Evolutionary conservation across 1,140 invertebrate species (phyloP).

Genomic region (Formica exsecta): DNA sequence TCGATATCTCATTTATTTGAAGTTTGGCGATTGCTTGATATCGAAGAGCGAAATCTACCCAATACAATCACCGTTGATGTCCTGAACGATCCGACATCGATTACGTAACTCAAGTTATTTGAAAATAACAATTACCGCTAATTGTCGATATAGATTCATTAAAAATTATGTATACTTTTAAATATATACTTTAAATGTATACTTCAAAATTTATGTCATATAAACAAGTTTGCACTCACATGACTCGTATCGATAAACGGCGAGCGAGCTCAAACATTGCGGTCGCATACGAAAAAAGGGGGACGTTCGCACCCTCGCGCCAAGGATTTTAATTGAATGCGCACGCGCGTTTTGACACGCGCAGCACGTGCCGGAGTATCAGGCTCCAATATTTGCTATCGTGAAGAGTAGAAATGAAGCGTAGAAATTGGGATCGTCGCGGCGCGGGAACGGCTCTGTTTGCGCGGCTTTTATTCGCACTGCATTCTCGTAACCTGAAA

Average conservation of each 20-base stretch:
- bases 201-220: background rate
- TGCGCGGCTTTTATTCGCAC: conserved; percentile 56
- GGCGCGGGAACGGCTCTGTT: conserved; percentile 56
- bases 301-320: background rate
- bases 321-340: conserved; percentile 69
- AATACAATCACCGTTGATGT: background rate
- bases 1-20: background rate
- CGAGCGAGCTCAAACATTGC: conserved; percentile 29
- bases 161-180: background rate
- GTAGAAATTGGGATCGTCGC: conserved; percentile 63
- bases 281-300: conserved; percentile 24
- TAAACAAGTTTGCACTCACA: background rate
- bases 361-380: conserved; percentile 45
- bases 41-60: background rate
- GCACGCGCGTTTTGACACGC: conserved; percentile 53
- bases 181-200: background rate
- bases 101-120: background rate
- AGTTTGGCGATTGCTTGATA: background rate
- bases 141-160: background rate
- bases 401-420: background rate
- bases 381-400: conserved; percentile 65
- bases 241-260: background rate
- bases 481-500: conserved; percentile 16
- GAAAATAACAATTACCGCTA: background rate
- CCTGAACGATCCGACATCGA: background rate